These are phyloP conservation scores for Xiphydria camelus DNA, from an alignment of 2,888 invertebrate genomes.

Conservation along the genomic window DNA sequence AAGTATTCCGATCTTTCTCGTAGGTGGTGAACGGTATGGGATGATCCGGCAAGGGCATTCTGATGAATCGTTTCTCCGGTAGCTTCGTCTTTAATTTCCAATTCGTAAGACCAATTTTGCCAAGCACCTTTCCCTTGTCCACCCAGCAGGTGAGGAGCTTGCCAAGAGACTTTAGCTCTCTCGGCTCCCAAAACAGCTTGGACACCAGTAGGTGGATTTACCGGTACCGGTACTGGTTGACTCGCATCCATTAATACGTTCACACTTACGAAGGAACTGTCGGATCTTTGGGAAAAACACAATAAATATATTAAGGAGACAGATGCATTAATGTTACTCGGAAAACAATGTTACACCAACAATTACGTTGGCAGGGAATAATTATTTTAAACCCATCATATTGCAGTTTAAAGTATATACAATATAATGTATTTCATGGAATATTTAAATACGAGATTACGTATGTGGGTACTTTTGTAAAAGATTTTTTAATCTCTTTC, in stretches of 20 bases:
- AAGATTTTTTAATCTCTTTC: too few relatives aligned
- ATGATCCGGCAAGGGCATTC: conserved; percentile 63
- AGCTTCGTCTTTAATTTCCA: conserved; percentile 66
- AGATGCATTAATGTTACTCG: too few relatives aligned
- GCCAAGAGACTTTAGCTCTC: conserved; percentile 81
- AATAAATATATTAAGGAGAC: too few relatives aligned
- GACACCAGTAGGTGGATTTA: conserved; percentile 76
- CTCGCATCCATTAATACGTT: conserved; percentile 59
- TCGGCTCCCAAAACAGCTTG: conserved; percentile 80
- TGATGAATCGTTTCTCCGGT: conserved; percentile 55
- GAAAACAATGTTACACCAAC: too few relatives aligned
- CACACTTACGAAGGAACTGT: conserved; percentile 61
- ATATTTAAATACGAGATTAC: not conserved
- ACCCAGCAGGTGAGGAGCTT: conserved; percentile 74
- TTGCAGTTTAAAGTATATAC: too few relatives aligned
- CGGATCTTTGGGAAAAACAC: conserved; percentile 40
- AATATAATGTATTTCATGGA: too few relatives aligned
- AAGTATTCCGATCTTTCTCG: conserved; percentile 75
- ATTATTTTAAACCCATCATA: too few relatives aligned
- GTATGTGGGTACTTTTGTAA: too few relatives aligned
- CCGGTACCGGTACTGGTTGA: conserved; percentile 79
- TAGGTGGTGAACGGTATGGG: conserved; percentile 70
- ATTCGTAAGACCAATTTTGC: conserved; percentile 79
- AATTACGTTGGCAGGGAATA: too few relatives aligned
- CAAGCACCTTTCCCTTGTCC: conserved; percentile 70